phyloP scores from a whole-genome alignment of 2,113 vertebrate genomes.

The Ranitomeya variabilis region DNA sequence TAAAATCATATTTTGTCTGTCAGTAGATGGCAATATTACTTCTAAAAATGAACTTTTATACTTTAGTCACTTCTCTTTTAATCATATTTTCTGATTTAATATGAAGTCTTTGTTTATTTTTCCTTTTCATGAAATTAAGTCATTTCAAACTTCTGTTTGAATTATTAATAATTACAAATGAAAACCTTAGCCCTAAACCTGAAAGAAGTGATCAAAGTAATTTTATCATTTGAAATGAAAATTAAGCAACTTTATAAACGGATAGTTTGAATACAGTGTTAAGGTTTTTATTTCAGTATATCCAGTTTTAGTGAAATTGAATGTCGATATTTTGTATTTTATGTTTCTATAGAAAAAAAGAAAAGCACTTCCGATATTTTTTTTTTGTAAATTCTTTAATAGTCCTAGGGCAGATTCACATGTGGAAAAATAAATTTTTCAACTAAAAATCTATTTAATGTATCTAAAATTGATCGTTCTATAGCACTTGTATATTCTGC shows the following conservation, averaged over 20 bases:
- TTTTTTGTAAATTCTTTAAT: too few species aligned
- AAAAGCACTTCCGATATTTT: neutral
- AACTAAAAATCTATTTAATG: too few species aligned
- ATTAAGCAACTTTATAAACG: neutral
- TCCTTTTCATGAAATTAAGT: conserved; percentile 46
- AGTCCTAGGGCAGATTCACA: too few species aligned
- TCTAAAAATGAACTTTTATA: conserved; percentile 64
- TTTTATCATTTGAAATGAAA: conserved; percentile 63
- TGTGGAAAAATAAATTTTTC: too few species aligned
- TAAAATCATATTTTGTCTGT: conserved; percentile 59
- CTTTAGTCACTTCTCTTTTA: conserved; percentile 63
- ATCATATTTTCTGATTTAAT: conserved; percentile 58
- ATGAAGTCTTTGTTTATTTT: conserved; percentile 31
- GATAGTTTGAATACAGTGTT: conserved; percentile 2
- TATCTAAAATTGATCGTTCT: too few species aligned
- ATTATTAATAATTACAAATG: conserved; percentile 80
- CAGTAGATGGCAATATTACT: conserved; percentile 83
- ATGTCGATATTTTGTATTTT: conserved; percentile 7
- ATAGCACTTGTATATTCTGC: too few species aligned
- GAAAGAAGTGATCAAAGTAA: conserved; percentile 72
- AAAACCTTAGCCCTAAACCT: conserved; percentile 71
- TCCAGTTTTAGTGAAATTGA: neutral
- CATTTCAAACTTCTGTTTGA: conserved; percentile 74
- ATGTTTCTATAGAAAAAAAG: neutral
- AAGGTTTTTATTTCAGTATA: conserved; percentile 25